Percentiles rank a stretch among this genome's conserved stretches.
phyloP scores from a whole-genome alignment of 2,797 vertebrate genomes.

The Cyclopterus lumpus region DNA sequence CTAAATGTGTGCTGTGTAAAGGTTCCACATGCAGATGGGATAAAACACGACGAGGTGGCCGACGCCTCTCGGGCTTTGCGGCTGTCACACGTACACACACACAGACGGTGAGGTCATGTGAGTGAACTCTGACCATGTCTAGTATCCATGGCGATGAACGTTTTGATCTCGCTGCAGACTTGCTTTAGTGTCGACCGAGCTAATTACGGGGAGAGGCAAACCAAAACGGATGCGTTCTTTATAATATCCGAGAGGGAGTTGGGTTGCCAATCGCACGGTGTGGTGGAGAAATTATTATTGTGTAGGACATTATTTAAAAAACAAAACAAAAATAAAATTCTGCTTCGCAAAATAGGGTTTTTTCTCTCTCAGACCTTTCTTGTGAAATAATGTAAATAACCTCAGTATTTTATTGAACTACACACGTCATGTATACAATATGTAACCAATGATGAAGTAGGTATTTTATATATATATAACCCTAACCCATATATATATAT shows the following conservation, averaged over 20 bases:
- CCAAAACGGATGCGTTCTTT: background rate
- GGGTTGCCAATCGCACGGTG: background rate
- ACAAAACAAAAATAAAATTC: no score
- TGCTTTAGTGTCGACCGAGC: background rate
- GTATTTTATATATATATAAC: background rate
- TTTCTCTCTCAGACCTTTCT: no score
- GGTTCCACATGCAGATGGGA: constrained; percentile 10
- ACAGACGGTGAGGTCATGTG: background rate
- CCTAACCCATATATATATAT: background rate
- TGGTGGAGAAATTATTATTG: background rate
- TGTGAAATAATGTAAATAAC: background rate
- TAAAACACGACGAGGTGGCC: background rate
- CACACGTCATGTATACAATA: background rate
- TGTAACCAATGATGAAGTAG: background rate
- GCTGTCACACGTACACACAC: background rate
- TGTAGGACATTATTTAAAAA: background rate
- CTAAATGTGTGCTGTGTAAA: background rate
- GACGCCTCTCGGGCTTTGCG: background rate
- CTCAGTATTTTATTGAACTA: background rate
- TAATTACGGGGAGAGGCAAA: background rate
- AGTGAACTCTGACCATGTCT: constrained; percentile 16
- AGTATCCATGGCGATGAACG: background rate
- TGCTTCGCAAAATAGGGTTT: no score
- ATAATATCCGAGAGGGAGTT: background rate
- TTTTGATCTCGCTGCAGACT: background rate